Conservation (phyloP, 92 coral and sea anemone genomes). For the Epizoanthus rinbou region DNA sequence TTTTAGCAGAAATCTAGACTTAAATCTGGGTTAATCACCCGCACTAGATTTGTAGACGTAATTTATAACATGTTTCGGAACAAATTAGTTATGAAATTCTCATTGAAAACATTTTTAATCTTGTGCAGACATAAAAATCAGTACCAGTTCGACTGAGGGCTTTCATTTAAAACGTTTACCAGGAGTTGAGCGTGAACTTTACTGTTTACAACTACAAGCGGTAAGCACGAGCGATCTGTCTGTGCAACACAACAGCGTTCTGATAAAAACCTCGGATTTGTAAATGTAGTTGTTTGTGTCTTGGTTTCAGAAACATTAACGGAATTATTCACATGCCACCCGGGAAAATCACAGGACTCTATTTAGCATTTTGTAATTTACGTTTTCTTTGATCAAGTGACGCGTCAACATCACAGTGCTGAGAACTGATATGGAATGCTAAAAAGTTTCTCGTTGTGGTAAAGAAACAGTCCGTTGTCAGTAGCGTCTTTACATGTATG, state of each 20-base stretch:
- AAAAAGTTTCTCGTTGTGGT: too few relatives aligned
- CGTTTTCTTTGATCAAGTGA: conserved; percentile 13
- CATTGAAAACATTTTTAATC: conserved; percentile 23
- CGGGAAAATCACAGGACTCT: conserved; percentile 7
- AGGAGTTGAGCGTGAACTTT: conserved; percentile 6
- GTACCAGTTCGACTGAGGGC: conserved; percentile 25
- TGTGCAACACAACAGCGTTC: conserved; percentile 15
- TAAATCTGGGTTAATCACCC: conserved; percentile 26
- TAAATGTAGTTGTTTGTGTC: conserved; percentile 20
- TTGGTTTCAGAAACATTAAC: not conserved
- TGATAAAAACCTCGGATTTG: conserved; percentile 13
- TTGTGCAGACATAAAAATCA: conserved; percentile 26
- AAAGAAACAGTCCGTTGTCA: too few relatives aligned
- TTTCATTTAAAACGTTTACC: conserved; percentile 9
- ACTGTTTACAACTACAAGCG: conserved; percentile 19
- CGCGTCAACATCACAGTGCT: conserved; percentile 15
- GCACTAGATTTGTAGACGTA: conserved; percentile 24
- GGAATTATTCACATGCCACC: too few relatives aligned
- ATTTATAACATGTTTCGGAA: conserved; percentile 22
- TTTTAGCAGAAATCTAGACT: conserved; percentile 26
- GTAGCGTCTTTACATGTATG: too few relatives aligned
- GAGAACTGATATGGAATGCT: not conserved
- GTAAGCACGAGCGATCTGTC: conserved; percentile 15
- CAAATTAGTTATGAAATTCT: too few relatives aligned
- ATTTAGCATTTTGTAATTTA: conserved; percentile 14